These are phyloP conservation scores for Cyphomyrus plagiostoma DNA, from an alignment of 2,113 vertebrate species.

Conservation along the genomic window DNA sequence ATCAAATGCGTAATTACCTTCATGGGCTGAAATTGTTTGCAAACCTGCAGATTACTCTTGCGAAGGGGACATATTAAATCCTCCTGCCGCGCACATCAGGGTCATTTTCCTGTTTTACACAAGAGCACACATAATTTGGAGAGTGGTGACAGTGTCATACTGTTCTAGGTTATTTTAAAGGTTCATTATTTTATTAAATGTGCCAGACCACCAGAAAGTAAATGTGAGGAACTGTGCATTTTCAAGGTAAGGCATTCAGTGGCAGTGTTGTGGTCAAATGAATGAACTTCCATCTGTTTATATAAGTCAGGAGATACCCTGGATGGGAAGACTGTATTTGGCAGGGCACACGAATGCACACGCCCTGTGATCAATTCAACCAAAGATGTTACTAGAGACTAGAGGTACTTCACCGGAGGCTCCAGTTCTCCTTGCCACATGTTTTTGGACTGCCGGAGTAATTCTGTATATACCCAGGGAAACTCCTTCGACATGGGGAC, in stretches of 20 bases:
- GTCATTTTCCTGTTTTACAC: background rate
- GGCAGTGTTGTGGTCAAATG: background rate
- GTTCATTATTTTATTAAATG: background rate
- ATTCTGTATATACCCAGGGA: background rate
- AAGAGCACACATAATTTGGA: background rate
- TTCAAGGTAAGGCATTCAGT: background rate
- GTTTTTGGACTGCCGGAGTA: background rate
- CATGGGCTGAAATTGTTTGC: conserved; percentile 9
- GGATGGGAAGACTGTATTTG: background rate
- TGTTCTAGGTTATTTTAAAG: background rate
- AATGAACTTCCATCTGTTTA: background rate
- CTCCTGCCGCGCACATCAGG: background rate
- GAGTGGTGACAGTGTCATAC: background rate
- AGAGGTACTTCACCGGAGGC: background rate
- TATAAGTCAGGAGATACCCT: background rate
- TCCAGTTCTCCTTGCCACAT: background rate
- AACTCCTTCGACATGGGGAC: background rate
- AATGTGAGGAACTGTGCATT: background rate
- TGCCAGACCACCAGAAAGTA: background rate
- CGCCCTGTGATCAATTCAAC: background rate
- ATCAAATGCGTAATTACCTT: conserved; percentile 25
- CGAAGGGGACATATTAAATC: background rate
- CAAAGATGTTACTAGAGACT: background rate
- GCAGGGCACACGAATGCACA: background rate
- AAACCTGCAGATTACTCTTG: background rate